A percentile compares a stretch with the other conserved stretches of the same genome.
Conservation (phyloP, 1,140 invertebrate genomes). For the Habropoda laboriosa region DNA sequence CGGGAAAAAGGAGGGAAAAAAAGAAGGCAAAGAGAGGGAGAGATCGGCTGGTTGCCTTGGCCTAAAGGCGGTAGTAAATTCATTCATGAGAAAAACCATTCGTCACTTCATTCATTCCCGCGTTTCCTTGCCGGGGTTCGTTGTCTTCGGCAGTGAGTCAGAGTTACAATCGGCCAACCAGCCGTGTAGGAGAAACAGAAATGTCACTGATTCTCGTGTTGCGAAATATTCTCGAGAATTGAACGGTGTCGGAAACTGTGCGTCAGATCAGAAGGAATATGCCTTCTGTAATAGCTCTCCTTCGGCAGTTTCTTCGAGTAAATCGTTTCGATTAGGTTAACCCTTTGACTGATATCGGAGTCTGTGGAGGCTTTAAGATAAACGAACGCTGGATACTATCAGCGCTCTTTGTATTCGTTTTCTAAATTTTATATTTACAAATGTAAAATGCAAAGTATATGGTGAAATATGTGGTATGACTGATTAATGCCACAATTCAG, state of each 20-base stretch:
- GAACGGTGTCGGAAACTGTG: not conserved
- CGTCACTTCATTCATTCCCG: conserved; percentile 66
- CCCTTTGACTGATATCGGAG: too few relatives aligned
- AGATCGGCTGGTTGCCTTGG: conserved; percentile 24
- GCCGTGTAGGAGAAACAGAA: conserved; percentile 53
- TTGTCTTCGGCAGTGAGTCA: conserved; percentile 70
- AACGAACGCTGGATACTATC: too few relatives aligned
- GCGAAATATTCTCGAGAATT: conserved; percentile 39
- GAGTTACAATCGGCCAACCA: conserved; percentile 30
- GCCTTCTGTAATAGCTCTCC: too few relatives aligned
- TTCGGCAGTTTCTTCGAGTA: too few relatives aligned
- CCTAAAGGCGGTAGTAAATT: conserved; percentile 62
- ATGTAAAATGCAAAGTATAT: too few relatives aligned
- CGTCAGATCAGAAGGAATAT: too few relatives aligned
- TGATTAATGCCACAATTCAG: too few relatives aligned
- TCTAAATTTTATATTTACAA: too few relatives aligned
- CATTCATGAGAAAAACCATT: conserved; percentile 67
- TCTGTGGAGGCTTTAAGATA: too few relatives aligned
- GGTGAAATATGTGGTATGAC: too few relatives aligned
- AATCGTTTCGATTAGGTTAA: too few relatives aligned
- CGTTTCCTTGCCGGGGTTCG: conserved; percentile 71
- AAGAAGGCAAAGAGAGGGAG: conserved; percentile 20
- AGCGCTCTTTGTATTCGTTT: too few relatives aligned
- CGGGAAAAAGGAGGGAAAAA: not conserved
- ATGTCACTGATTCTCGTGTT: conserved; percentile 61